Conservation (phyloP, 2,113 vertebrate genomes). For the Pelecanus crispus region DNA sequence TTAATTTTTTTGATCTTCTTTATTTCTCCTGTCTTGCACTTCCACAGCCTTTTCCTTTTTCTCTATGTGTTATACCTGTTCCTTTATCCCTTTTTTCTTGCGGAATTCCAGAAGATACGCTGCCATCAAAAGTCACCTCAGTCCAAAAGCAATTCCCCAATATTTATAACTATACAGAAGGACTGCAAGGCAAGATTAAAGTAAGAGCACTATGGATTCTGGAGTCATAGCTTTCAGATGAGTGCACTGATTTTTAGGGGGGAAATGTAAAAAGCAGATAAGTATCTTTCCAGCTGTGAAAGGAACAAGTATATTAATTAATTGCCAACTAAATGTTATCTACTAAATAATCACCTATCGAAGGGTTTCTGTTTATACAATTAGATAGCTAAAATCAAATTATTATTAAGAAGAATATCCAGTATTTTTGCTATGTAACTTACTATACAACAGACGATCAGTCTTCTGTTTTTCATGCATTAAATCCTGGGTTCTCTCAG, state of each 20-base stretch:
- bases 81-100: not conserved
- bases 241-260: not conserved
- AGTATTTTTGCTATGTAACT: constrained; percentile 13
- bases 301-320: not conserved
- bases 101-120: not conserved
- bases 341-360: not conserved
- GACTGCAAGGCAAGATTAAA: not conserved
- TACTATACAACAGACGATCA: constrained; percentile 82
- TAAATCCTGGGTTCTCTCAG: constrained; percentile 84
- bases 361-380: not conserved
- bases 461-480: constrained; percentile 87
- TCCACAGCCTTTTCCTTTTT: not conserved
- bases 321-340: not conserved
- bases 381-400: not conserved
- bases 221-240: not conserved
- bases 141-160: not conserved
- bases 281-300: not conserved
- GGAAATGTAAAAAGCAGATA: not conserved
- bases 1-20: not conserved
- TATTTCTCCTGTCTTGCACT: not conserved
- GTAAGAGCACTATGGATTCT: not conserved
- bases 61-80: not conserved
- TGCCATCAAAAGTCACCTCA: not conserved
- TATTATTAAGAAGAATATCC: not conserved
- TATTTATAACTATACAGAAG: not conserved